Base-by-base conservation (phyloP, 1,140 invertebrate species). In the Drosophila fuyamai region DNA sequence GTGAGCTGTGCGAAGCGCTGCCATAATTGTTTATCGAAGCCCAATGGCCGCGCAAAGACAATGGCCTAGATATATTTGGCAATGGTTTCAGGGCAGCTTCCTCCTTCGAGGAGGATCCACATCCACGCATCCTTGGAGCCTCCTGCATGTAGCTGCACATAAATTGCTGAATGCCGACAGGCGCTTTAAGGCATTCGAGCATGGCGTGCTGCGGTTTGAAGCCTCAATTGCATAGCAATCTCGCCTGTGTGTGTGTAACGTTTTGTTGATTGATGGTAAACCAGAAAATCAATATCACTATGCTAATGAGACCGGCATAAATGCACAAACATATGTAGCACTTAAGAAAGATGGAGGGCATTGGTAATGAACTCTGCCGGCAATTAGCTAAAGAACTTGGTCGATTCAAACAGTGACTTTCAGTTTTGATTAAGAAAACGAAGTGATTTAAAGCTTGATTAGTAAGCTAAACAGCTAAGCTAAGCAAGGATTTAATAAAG, bases 201-300 rank as follows among this genome's bases (percentile, higher is more conserved):
- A 79, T 89, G 73, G 84, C 84, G 84, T 85, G 73, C 77, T 89
- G 84, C 84, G 84, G 84, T 90, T 81, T 68, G 81, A 62, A 90
- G 84, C 84, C 78, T 89, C 84, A 89, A 89, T 89, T 89, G 84
- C 84, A 89, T 89, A 68, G 84, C 84, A 89, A 89, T 60, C 61
- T 59, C 35, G 47, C 35, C 38, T 6, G 29, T 76, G 51, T 76
- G 75, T 81, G 77, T 71, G 66, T 79, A 77, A 71, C 84, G 66
- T 84, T 88, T 83, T 89, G 84, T 89, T 89, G 84, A 89, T 89
- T 89, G 84, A 89, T 89, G 84, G 84, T 89, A 84, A 89, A 81
- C 84, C 85, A 59, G 85, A 84, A 89, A 89, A 89, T 89, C 84
- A 89, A 89, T 89, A 89, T 89, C 85, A 84, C 77, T 81, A 84